Evolutionary conservation across 2,797 vertebrate species (phyloP).

Genomic region (Myripristis jacobus): DNA sequence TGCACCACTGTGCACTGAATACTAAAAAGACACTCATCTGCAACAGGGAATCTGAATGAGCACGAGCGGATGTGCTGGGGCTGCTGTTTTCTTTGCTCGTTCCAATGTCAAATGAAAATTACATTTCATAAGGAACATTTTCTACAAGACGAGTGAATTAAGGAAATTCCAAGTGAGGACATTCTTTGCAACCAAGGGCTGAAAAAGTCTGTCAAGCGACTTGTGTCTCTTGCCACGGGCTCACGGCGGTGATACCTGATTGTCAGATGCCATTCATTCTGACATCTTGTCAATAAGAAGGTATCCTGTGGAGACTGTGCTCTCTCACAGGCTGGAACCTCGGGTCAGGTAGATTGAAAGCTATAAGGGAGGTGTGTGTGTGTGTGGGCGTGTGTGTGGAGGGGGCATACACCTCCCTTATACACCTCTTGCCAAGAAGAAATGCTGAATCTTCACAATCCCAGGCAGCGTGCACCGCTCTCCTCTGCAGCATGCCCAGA

Average conservation of each 20-base stretch:
- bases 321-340: conserved; percentile 4
- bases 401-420: conserved; percentile 4
- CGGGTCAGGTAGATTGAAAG: background rate
- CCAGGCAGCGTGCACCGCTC: conserved; percentile 6
- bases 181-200: background rate
- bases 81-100: background rate
- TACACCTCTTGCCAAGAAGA: conserved; percentile 22
- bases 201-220: background rate
- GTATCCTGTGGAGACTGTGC: background rate
- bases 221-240: background rate
- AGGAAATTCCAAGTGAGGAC: background rate
- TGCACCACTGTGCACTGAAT: conserved; percentile 39
- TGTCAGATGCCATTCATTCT: conserved; percentile 4
- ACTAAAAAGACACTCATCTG: conserved; percentile 39
- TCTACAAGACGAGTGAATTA: background rate
- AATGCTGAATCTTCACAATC: conserved; percentile 25
- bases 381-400: background rate
- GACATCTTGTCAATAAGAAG: conserved; percentile 13
- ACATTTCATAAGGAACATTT: too few relatives aligned
- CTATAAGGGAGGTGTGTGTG: background rate
- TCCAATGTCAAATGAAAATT: conserved; percentile 9
- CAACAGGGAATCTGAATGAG: conserved; percentile 30
- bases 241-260: background rate
- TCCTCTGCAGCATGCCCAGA: background rate
- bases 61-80: conserved; percentile 6